Evolutionary conservation across 2,888 invertebrate species (phyloP), one percentile per base, ranked within the genome.

Genomic region (Agapostemon virescens): DNA sequence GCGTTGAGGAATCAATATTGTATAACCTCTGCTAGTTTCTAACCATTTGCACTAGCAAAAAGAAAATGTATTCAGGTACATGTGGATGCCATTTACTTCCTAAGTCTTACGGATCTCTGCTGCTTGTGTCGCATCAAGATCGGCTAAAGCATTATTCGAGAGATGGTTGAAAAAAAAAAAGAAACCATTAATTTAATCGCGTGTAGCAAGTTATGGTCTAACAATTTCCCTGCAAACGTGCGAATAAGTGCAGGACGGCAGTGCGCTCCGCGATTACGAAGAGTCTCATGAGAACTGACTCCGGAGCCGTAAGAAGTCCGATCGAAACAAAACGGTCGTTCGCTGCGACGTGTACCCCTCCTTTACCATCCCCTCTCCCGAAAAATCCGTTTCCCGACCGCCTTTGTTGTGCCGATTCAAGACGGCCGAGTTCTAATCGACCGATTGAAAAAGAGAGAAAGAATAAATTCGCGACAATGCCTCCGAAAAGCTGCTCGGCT

Each of bases 401-500:
- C 26, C 55, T 26, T 61, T 61, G 33, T 61, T 3, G 20, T 2
- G 5, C 49, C 13, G 13, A n/a, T 30, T n/a, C 17, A 40, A 58
- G 40, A 2, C 20, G 9, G 33, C 61, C 61, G 30, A 30, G 17
- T 45, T 15, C 3, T n/a, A 69, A 67, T 68, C 38, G 55, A n/a
- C 20, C 36, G 49, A 23, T 30, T 7, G 26, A 23, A 26, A 15
- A 58, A 42, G 38, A 61, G 69, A 38, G 55, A 72, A 66, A 63
- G 68, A 77, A 77, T 30, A 26, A 61, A 49, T 38, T 36, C 58
- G 63, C 26, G 52, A 36, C 45, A 72, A 72, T 74, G 63, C 67
- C 71, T 63, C 69, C 55, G 26, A 45, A 45, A 42, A 63, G 33
- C 23, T 64, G 3, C 42, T 26, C 49, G 20, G 17, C 26, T n/a